phyloP scores from a whole-genome alignment of 53 echinoderm and acorn worm species.

The Antedon mediterranea region DNA sequence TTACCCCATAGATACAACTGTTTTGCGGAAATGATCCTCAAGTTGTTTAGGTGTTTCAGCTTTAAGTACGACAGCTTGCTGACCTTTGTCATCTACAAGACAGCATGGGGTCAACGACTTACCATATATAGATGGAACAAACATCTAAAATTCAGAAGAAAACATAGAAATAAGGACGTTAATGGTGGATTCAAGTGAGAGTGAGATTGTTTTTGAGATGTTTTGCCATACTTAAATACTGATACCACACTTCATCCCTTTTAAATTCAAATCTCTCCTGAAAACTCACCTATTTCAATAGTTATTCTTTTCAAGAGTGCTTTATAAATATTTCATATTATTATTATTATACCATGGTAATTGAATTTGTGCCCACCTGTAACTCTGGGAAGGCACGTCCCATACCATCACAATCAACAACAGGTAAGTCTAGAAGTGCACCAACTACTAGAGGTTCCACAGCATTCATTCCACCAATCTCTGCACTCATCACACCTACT shows the following conservation, averaged over 20 bases:
- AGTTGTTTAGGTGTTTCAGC: slow-evolving; percentile 27
- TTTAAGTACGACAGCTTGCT: slow-evolving; percentile 29
- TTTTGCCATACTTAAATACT: too few species aligned
- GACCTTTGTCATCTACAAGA: slow-evolving; percentile 38
- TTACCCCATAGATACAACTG: slow-evolving; percentile 54
- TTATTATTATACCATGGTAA: too few species aligned
- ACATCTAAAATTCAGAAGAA: slow-evolving; percentile 34
- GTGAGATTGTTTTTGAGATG: too few species aligned
- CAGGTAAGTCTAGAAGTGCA: slow-evolving; percentile 46
- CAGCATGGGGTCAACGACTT: slow-evolving; percentile 39
- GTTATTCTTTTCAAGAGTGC: too few species aligned
- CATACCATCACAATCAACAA: slow-evolving; percentile 87
- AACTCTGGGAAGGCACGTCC: slow-evolving; percentile 88
- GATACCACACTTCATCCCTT: too few species aligned
- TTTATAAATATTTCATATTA: too few species aligned
- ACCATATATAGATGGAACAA: slow-evolving; percentile 48
- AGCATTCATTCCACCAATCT: slow-evolving; percentile 80
- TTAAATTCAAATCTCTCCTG: too few species aligned
- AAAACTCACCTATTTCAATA: too few species aligned
- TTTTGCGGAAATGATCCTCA: slow-evolving; percentile 47
- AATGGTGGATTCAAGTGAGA: too few species aligned
- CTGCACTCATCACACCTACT: slow-evolving; percentile 56
- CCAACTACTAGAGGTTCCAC: slow-evolving; percentile 48
- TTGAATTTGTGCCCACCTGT: slow-evolving; percentile 64
- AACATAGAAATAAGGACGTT: too few species aligned